Base-by-base conservation (phyloP, 2,888 invertebrate species). In the Chaitophorus viminalis region DNA sequence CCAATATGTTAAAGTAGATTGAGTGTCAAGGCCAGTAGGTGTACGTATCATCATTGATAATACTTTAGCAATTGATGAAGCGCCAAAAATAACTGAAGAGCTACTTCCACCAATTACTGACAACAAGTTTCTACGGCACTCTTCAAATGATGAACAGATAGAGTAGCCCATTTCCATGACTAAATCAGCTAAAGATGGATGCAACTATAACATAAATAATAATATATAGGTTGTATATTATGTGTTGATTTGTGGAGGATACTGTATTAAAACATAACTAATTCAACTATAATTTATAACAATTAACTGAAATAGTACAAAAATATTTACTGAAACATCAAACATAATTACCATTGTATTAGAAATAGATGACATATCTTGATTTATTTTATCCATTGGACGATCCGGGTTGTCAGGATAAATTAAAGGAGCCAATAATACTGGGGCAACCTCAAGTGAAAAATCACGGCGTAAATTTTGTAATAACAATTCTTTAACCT, bases 131-230 rank as follows among this genome's bases (percentile, higher is more conserved):
- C 94, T 95, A 90, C 97, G 95, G 91, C 98, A 98, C 91, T 96
- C 97, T 91, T 98, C 98, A 77, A 97, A 93, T 36, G 95, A 94
- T 85, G 94, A 92, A 88, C 98, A 98, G 91, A 98, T 98, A 90
- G 94, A 93, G 92, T 97, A 98, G 86, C 99, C 98, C 91, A 98
- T 94, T 92, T 99, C 99, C 91, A 96, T 94, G 91, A 99, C 95
- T 91, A 98, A 94, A 91, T 98, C 98, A 89, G 97, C 95, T 91
- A 97, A 92, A 89, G 96, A 94, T 91, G 94, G 95, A 90, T 95
- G 95, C 92, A 93, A 93, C 94, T 91, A 89, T 31, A 89, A 81
- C 60, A 74, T 70, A 83, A 72, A 33, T 21, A 54, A 60, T 29
- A 36, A 75, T 52, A 21, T 77, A 29, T 52, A 52, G 21, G 18